phyloP scores from a whole-genome alignment of 2,888 invertebrate species.

The Neria commutata region DNA sequence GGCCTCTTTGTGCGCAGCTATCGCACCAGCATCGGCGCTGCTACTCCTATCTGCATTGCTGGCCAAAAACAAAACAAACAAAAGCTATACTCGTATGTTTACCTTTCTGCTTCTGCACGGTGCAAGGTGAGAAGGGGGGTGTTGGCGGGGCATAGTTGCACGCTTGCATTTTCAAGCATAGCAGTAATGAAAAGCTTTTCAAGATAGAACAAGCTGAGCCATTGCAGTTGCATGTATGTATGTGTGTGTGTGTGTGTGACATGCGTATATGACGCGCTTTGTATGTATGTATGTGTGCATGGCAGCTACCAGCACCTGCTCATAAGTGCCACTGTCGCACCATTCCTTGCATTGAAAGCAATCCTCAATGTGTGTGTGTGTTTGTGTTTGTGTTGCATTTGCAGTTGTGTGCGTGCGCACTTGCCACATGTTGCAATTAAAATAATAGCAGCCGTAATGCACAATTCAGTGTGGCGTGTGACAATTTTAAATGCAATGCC shows the following conservation, averaged over 20 bases:
- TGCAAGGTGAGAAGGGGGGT: too few species aligned
- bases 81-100: too few species aligned
- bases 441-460: neutral
- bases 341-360: too few species aligned
- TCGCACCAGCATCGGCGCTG: too few species aligned
- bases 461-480: neutral
- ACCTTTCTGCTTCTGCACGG: too few species aligned
- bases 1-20: too few species aligned
- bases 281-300: too few species aligned
- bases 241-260: neutral
- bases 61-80: too few species aligned
- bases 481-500: neutral
- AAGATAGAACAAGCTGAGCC: neutral
- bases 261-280: neutral
- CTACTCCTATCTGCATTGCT: too few species aligned
- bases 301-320: neutral
- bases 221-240: neutral
- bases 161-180: too few species aligned
- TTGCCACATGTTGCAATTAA: neutral
- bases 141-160: too few species aligned
- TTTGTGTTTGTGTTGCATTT: neutral
- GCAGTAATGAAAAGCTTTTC: constrained; percentile 21
- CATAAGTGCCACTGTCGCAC: too few species aligned
- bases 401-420: neutral
- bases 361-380: neutral